These are phyloP conservation scores for Pitangus sulphuratus DNA, from an alignment of 2,797 vertebrate genomes.

Conservation along the genomic window DNA sequence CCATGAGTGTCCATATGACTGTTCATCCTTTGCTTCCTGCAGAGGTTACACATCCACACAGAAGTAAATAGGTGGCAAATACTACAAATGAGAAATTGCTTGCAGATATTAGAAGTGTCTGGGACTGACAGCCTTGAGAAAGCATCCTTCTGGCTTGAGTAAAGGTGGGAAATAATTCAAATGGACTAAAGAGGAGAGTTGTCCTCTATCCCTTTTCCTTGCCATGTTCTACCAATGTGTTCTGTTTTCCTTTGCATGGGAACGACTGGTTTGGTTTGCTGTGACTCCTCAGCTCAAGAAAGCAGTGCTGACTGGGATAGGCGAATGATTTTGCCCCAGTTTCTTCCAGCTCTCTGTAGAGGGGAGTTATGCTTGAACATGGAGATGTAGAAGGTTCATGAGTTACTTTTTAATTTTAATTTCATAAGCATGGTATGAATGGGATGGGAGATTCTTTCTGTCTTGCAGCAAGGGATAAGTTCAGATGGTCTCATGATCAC, in stretches of 20 bases:
- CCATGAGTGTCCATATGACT: not conserved
- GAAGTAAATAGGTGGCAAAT: not conserved
- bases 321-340: not conserved
- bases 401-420: not conserved
- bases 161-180: not conserved
- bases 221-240: fast-evolving
- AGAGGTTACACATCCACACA: not conserved
- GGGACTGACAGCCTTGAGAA: not conserved
- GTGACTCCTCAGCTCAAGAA: not conserved
- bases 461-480: not conserved
- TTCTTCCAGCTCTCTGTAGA: not conserved
- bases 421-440: not conserved
- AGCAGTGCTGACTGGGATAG: not conserved
- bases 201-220: not conserved
- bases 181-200: not conserved
- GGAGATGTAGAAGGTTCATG: not conserved
- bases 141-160: not conserved
- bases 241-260: not conserved
- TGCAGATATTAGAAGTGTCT: not conserved
- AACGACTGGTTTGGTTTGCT: not conserved
- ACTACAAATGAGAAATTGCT: not conserved
- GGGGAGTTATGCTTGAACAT: not conserved
- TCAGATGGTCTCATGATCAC: not conserved
- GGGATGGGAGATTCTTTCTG: not conserved
- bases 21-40: not conserved